Conservation (phyloP, 1,140 invertebrate species). For the Drosophila nikananu region DNA sequence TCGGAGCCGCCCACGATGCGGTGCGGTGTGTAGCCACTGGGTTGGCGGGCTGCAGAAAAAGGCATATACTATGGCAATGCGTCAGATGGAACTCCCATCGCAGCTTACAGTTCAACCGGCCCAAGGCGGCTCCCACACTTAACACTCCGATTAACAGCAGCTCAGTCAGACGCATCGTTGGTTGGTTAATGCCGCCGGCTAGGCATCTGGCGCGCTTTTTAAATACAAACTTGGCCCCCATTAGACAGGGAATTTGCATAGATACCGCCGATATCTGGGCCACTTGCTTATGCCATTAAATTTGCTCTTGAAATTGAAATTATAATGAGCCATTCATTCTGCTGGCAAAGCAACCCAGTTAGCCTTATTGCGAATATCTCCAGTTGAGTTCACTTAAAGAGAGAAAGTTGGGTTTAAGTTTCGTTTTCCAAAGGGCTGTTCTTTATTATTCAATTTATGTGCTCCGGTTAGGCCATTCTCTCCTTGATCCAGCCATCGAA, state of each 20-base stretch:
- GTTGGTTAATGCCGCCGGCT: slow-evolving; percentile 28
- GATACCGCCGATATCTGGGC: slow-evolving; percentile 56
- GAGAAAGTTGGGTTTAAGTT: not conserved
- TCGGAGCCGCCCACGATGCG: slow-evolving; percentile 75
- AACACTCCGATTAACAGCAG: slow-evolving; percentile 39
- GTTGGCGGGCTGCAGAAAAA: slow-evolving; percentile 46
- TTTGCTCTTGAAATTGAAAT: slow-evolving; percentile 78
- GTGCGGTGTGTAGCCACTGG: slow-evolving; percentile 33
- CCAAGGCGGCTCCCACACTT: not conserved
- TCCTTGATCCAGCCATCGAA: slow-evolving; percentile 86
- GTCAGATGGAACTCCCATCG: not conserved
- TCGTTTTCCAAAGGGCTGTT: not conserved
- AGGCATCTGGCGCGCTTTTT: slow-evolving; percentile 25
- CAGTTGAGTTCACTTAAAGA: not conserved
- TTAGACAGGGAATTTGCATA: slow-evolving; percentile 59
- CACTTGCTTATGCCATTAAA: slow-evolving; percentile 71
- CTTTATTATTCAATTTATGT: not conserved
- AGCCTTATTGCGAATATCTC: slow-evolving; percentile 13
- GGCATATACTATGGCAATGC: too few species aligned
- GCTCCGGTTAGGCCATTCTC: slow-evolving; percentile 50
- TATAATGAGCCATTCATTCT: slow-evolving; percentile 46
- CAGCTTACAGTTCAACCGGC: slow-evolving; percentile 59
- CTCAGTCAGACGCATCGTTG: slow-evolving; percentile 41
- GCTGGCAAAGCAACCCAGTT: slow-evolving; percentile 57
- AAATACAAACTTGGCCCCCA: slow-evolving; percentile 35